Evolutionary conservation across 2,797 vertebrate species (phyloP).

Genomic region (Chromis chromis): DNA sequence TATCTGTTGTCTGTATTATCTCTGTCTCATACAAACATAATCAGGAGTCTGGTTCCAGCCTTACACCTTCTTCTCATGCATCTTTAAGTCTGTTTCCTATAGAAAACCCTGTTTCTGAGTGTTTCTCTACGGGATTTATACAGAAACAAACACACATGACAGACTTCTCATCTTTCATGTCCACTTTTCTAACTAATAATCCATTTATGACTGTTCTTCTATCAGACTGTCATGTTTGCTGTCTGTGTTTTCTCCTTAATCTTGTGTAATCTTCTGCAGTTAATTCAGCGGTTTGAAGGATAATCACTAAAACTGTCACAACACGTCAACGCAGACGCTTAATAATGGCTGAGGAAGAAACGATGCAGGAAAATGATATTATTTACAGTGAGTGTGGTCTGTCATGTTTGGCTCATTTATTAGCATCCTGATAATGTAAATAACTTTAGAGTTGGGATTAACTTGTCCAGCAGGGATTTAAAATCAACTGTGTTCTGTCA

Average conservation of each 20-base stretch:
- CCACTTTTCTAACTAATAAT: slow-evolving; percentile 5
- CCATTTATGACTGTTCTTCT: too few species aligned
- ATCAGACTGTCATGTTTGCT: slow-evolving; percentile 29
- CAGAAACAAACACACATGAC: too few species aligned
- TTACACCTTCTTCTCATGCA: too few species aligned
- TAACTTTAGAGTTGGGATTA: slow-evolving; percentile 3
- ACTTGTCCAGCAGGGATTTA: too few species aligned
- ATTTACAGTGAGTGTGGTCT: too few species aligned
- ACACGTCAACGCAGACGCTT: background rate
- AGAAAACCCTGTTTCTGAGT: too few species aligned
- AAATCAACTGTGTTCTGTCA: background rate
- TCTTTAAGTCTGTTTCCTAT: too few species aligned
- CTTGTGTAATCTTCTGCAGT: slow-evolving; percentile 24
- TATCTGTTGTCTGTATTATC: too few species aligned
- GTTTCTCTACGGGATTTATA: too few species aligned
- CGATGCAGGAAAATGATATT: background rate
- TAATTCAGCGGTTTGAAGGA: slow-evolving; percentile 45
- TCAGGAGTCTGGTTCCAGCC: too few species aligned
- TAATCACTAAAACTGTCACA: slow-evolving; percentile 37
- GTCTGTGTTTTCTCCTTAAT: slow-evolving; percentile 13
- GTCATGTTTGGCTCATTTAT: background rate
- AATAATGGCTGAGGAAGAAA: too few species aligned
- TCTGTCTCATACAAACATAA: too few species aligned
- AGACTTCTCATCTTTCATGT: background rate
- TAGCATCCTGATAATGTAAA: slow-evolving; percentile 2